Percentiles rank a stretch among this genome's conserved stretches.
Conservation (phyloP, 2,888 invertebrate species). For the Pimpla rufipes region DNA sequence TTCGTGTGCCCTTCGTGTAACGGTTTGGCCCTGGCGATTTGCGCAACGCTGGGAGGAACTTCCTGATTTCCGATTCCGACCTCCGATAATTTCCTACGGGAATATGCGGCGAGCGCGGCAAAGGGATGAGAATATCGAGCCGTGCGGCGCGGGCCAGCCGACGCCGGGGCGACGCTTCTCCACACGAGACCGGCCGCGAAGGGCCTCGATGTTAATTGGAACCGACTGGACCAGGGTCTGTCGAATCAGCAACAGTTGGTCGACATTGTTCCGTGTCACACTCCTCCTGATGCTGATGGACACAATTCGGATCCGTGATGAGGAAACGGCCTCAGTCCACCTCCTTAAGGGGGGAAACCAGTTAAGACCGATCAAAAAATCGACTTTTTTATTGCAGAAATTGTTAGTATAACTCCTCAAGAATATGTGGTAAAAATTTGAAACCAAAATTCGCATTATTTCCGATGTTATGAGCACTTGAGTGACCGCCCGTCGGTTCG, state of each 20-base stretch:
- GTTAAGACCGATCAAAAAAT: too few relatives aligned
- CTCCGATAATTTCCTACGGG: conserved; percentile 59
- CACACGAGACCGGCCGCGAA: conserved; percentile 38
- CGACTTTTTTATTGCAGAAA: too few relatives aligned
- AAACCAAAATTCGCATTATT: too few relatives aligned
- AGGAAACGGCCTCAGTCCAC: background rate
- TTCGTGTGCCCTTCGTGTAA: background rate
- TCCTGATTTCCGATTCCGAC: conserved; percentile 54
- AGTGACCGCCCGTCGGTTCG: too few relatives aligned
- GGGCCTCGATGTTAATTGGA: conserved; percentile 62
- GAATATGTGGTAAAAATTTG: too few relatives aligned
- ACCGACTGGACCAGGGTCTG: conserved; percentile 61
- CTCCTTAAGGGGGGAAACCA: too few relatives aligned
- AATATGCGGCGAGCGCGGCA: conserved; percentile 24
- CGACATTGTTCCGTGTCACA: conserved; percentile 4
- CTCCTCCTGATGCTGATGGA: background rate
- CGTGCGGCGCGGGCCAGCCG: background rate
- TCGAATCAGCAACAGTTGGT: conserved; percentile 69
- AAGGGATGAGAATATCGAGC: background rate
- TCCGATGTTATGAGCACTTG: too few relatives aligned
- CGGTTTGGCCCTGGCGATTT: background rate
- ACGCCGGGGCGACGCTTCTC: conserved; percentile 4
- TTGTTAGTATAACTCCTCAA: too few relatives aligned
- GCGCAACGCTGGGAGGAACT: background rate
- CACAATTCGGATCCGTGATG: conserved; percentile 12